These are phyloP conservation scores for Sebastes trivittatus DNA, from an alignment of 2,797 vertebrate genomes.

Conservation along the genomic window DNA sequence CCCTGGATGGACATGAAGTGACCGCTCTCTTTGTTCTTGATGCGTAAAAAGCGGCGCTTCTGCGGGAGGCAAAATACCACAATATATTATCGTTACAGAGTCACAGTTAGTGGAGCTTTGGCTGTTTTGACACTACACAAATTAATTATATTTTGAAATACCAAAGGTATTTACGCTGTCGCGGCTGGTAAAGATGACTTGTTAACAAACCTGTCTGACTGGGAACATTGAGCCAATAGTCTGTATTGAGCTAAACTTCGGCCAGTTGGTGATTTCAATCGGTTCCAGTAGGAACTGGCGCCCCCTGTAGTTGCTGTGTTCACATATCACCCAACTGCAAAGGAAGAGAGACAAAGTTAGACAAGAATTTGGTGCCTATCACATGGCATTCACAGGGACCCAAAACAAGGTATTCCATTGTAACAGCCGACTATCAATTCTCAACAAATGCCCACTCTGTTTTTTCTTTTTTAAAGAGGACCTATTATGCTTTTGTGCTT, in stretches of 20 bases:
- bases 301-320: slow-evolving; percentile 93
- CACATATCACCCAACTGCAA: slow-evolving; percentile 93
- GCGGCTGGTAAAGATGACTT: background rate
- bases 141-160: background rate
- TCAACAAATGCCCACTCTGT: background rate
- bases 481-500: too few species aligned
- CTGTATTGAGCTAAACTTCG: slow-evolving; percentile 89
- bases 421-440: background rate
- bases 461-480: too few species aligned
- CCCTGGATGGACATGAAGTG: slow-evolving; percentile 87
- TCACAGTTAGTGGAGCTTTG: background rate
- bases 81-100: background rate
- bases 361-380: background rate
- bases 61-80: slow-evolving; percentile 53
- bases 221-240: slow-evolving; percentile 92
- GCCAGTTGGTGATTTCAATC: slow-evolving; percentile 93
- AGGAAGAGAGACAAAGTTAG: background rate
- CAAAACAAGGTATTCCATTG: background rate
- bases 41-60: slow-evolving; percentile 87
- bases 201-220: slow-evolving; percentile 86
- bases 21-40: slow-evolving; percentile 85
- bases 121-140: background rate
- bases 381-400: background rate
- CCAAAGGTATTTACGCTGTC: background rate
- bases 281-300: slow-evolving; percentile 92